Conservation (phyloP, 2,797 vertebrate species). For the Falco novaeseelandiae region DNA sequence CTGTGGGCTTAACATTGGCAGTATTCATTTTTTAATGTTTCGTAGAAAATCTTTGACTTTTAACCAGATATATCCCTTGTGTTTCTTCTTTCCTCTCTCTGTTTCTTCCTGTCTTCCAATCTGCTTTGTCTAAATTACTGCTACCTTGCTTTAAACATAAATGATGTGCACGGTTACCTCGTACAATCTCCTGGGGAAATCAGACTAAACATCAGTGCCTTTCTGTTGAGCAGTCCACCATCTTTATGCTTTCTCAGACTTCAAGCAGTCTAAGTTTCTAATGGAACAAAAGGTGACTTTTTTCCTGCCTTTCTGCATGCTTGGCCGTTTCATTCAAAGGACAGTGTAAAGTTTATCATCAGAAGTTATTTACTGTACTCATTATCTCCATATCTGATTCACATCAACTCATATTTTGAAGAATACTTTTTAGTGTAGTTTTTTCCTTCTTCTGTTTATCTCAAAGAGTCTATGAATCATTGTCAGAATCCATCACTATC, state of each 20-base stretch:
- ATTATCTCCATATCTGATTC: slow-evolving; percentile 6
- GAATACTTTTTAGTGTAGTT: neutral
- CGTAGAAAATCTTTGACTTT: slow-evolving; percentile 55
- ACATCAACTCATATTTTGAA: neutral
- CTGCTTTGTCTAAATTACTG: slow-evolving; percentile 77
- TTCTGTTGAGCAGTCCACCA: slow-evolving; percentile 96
- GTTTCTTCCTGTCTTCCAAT: slow-evolving; percentile 71
- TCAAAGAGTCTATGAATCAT: neutral
- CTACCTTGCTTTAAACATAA: slow-evolving; percentile 76
- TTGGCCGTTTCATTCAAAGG: slow-evolving; percentile 63
- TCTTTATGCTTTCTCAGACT: slow-evolving; percentile 99
- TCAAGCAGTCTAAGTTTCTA: slow-evolving; percentile 98
- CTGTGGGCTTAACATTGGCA: neutral
- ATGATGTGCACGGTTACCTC: slow-evolving; percentile 74
- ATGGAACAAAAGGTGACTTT: slow-evolving; percentile 89
- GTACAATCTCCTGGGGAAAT: slow-evolving; percentile 79
- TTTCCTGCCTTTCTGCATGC: slow-evolving; percentile 77
- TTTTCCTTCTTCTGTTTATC: neutral
- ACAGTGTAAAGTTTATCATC: slow-evolving; percentile 26
- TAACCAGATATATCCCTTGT: slow-evolving; percentile 77
- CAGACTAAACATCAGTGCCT: slow-evolving; percentile 93
- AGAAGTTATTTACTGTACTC: slow-evolving; percentile 28
- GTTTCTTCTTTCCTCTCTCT: slow-evolving; percentile 73
- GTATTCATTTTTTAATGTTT: neutral
- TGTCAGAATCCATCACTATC: neutral